Conservation (phyloP, 2,113 vertebrate genomes). For the Microcebus jonahi region DNA sequence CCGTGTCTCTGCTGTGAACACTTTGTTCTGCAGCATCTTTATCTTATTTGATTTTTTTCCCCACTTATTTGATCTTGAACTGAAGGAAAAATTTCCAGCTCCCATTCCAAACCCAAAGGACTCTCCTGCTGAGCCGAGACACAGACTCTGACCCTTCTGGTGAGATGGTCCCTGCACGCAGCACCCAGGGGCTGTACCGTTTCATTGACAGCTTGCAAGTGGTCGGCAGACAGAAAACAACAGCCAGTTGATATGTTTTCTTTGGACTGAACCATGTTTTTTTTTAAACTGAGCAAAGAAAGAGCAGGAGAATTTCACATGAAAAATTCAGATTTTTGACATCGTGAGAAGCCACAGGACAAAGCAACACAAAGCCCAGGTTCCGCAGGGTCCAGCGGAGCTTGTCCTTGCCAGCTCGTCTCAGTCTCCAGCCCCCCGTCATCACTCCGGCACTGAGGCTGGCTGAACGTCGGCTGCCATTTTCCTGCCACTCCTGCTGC, state of each 20-base stretch:
- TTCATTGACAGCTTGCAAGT: background rate
- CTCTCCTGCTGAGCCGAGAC: accelerated
- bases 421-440: background rate
- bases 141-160: background rate
- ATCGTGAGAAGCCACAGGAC: background rate
- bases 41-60: background rate
- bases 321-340: background rate
- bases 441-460: background rate
- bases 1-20: background rate
- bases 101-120: background rate
- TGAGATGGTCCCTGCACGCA: background rate
- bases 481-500: background rate
- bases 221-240: background rate
- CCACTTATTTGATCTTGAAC: background rate
- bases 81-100: background rate
- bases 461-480: background rate
- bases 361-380: background rate
- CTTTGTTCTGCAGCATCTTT: background rate
- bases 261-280: background rate
- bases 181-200: background rate
- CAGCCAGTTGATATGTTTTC: background rate
- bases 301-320: background rate
- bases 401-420: no score
- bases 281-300: background rate
- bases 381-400: background rate